phyloP scores from a whole-genome alignment of 2,113 vertebrate genomes.

The Xenus cinereus region DNA sequence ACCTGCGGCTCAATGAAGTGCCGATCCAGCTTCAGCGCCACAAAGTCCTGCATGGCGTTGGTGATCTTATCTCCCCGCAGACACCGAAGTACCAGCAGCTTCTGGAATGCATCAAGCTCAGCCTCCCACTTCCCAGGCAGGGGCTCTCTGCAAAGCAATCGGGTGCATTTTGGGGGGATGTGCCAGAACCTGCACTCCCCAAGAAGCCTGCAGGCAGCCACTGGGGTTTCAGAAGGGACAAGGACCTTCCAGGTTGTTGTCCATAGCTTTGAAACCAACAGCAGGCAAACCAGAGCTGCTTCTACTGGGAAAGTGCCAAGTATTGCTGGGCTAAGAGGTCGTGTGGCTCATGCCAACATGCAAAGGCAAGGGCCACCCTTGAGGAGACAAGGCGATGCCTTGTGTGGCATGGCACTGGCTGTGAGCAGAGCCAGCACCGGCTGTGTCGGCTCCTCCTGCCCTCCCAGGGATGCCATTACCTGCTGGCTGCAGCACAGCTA shows the following conservation, averaged over 20 bases:
- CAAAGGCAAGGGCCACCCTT: not conserved
- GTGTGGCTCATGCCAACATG: not conserved
- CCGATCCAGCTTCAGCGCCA: constrained; percentile 80
- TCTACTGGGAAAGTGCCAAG: not conserved
- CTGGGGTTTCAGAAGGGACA: not conserved
- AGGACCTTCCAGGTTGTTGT: not conserved
- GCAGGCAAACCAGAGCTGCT: not conserved
- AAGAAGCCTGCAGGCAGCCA: not conserved
- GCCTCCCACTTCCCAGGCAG: constrained; percentile 82
- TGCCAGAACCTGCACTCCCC: not conserved
- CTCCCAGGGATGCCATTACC: not conserved
- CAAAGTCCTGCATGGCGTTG: constrained; percentile 90
- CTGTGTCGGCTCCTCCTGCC: not conserved
- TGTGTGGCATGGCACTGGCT: not conserved
- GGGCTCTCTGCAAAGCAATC: constrained; percentile 71
- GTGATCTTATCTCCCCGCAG: constrained; percentile 85
- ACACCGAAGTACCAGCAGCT: constrained; percentile 85
- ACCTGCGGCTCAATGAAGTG: constrained; percentile 90
- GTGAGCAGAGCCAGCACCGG: not conserved
- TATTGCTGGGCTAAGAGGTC: not conserved
- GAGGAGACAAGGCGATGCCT: not conserved
- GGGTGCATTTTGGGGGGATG: not conserved
- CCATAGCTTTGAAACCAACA: not conserved
- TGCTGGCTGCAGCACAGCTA: not conserved
- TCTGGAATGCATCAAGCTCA: constrained; percentile 85